These are phyloP conservation scores for Dolomedes plantarius DNA, from an alignment of 2,888 invertebrate genomes.

Conservation along the genomic window DNA sequence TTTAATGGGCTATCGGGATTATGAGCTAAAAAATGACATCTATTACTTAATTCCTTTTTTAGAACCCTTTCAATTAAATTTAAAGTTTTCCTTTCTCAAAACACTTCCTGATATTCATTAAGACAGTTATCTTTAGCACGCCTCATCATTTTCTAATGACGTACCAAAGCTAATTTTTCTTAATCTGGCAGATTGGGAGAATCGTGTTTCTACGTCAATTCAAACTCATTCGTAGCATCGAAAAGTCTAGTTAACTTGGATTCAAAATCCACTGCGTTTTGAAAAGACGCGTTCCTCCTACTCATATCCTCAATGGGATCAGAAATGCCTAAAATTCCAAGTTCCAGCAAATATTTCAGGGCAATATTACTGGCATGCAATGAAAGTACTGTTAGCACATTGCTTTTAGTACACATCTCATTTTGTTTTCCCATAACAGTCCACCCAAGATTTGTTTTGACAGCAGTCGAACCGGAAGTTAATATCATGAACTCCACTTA, in stretches of 20 bases:
- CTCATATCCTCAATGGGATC: not conserved
- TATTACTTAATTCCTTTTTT: too few relatives aligned
- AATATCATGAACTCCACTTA: too few relatives aligned
- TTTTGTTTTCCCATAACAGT: not conserved
- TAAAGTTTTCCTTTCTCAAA: too few relatives aligned
- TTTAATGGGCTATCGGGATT: not conserved
- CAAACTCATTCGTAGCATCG: not conserved
- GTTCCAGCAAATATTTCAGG: not conserved
- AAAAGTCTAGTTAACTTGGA: not conserved
- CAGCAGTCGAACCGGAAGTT: not conserved
- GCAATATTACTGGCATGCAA: too few relatives aligned
- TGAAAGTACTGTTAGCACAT: too few relatives aligned
- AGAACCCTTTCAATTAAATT: not conserved
- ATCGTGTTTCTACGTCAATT: too few relatives aligned
- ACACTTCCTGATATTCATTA: not conserved
- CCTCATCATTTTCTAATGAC: too few relatives aligned
- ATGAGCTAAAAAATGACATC: slow-evolving; percentile 4
- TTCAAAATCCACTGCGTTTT: not conserved
- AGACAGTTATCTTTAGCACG: too few relatives aligned
- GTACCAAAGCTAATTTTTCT: not conserved
- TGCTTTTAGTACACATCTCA: not conserved
- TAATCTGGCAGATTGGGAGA: too few relatives aligned
- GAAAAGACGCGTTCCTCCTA: too few relatives aligned
- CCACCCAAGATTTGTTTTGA: not conserved
- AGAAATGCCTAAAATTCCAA: not conserved